A percentile compares a stretch with the other conserved stretches of the same genome.
Evolutionary conservation across 2,888 invertebrate species (phyloP).

Genomic region (Ctena decussata): DNA sequence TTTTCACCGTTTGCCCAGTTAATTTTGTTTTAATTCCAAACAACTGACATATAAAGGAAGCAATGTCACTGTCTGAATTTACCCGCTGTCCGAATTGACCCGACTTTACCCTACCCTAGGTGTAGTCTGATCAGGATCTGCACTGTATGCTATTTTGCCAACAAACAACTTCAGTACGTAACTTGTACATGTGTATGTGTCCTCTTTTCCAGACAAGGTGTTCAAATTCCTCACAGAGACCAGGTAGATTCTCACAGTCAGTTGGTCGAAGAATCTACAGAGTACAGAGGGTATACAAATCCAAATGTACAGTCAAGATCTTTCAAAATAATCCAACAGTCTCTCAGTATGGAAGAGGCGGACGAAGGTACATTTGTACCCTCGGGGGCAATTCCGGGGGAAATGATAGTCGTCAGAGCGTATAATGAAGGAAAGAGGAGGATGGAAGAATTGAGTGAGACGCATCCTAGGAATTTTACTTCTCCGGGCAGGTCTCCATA

Average conservation of each 20-base stretch:
- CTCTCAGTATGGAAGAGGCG: constrained; percentile 72
- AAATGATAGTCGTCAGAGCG: constrained; percentile 56
- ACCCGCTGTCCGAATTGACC: too few relatives aligned
- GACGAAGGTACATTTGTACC: constrained; percentile 65
- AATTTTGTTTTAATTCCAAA: too few relatives aligned
- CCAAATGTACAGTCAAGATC: constrained; percentile 80
- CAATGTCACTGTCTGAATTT: too few relatives aligned
- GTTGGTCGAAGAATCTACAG: constrained; percentile 71
- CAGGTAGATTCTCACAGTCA: neutral
- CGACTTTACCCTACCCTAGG: too few relatives aligned
- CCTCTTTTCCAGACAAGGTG: neutral
- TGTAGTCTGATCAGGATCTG: too few relatives aligned
- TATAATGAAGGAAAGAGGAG: constrained; percentile 64
- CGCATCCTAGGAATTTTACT: constrained; percentile 62
- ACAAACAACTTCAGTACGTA: too few relatives aligned
- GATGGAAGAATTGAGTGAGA: constrained; percentile 57
- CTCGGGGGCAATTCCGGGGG: constrained; percentile 57
- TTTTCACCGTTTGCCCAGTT: too few relatives aligned
- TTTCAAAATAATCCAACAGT: constrained; percentile 77
- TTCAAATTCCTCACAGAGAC: neutral
- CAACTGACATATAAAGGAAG: too few relatives aligned
- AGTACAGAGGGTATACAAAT: constrained; percentile 74
- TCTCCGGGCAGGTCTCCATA: constrained; percentile 48
- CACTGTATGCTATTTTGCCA: too few relatives aligned
- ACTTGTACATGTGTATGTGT: too few relatives aligned